phyloP scores from a whole-genome alignment of 37 sponge, comb jelly and placozoan species.

The Crambe crambe region DNA sequence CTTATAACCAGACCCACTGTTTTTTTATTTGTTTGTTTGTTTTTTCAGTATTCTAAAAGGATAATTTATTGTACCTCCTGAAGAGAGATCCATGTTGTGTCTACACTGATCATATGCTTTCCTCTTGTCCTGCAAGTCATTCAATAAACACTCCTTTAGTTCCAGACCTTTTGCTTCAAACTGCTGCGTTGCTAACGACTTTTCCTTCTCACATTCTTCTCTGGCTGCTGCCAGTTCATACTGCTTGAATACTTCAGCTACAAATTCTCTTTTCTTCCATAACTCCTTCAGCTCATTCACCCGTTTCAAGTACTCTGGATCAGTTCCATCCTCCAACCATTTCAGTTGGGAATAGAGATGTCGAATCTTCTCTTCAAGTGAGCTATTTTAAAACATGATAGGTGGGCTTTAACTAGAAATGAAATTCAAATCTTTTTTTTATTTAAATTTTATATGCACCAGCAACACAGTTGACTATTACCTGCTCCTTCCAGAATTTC shows the following conservation, averaged over 20 bases:
- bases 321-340: constrained; percentile 51
- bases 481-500: constrained; percentile 16
- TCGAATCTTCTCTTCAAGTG: constrained; percentile 54
- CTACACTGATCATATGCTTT: constrained; percentile 52
- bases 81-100: constrained; percentile 49
- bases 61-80: constrained; percentile 56
- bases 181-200: constrained; percentile 48
- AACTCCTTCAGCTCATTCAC: constrained; percentile 30
- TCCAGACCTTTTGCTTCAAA: constrained; percentile 71
- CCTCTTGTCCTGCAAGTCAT: constrained; percentile 75
- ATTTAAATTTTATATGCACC: not conserved
- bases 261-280: constrained; percentile 54
- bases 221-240: constrained; percentile 46
- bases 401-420: too few species aligned
- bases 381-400: not conserved
- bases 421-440: too few species aligned
- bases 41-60: too few species aligned
- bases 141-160: constrained; percentile 68
- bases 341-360: constrained; percentile 48
- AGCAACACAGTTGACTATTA: constrained; percentile 14
- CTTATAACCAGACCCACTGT: too few species aligned
- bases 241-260: constrained; percentile 43
- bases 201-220: constrained; percentile 74
- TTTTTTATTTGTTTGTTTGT: too few species aligned
- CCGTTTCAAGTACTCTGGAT: constrained; percentile 42